Base-by-base conservation (phyloP, 2,888 invertebrate genomes). In the Ophion slaviceki region DNA sequence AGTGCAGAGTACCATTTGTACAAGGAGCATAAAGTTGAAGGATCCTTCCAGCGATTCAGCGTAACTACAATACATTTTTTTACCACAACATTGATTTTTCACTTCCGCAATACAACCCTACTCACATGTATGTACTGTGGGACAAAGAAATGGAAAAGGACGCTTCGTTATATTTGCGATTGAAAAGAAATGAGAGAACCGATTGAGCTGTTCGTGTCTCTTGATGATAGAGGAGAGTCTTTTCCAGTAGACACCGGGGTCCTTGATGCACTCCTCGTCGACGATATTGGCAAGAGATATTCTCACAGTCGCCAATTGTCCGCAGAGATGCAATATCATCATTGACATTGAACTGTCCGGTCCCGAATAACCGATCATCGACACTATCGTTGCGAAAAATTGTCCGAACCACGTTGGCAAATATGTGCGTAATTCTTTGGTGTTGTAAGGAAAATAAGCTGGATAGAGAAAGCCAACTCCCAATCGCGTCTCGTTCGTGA, bases 261-360 rank as follows among this genome's bases (percentile, higher is more conserved):
- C 67, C 28, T 67, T 72, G 40, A 84, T 57, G 47, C 70, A 83
- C 36, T 78, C 66, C 40, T 80, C 77, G 62, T 78, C 84, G 45
- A 82, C 86, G 45, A 87, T 59, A 75, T 84, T 86, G 1, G 62
- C 66, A 24, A 87, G 62, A 17, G 74, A 67, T 36, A 84, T 75
- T 67, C 79, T 82, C 36, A 84, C 66, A 1, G 82, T 80, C 7
- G 84, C 81, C 7, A 92, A 66, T 78, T 92, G 92, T 5, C 90
- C 90, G 61, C 92, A 92, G 6, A 91, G 68, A 74, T 92, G 92
- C 40, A 91, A 67, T 1, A 91, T 87, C 14, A 92, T 78, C 14
- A 91, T 87, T 1, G 88, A 87, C 4, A 92, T 78, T 17, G 90
- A 89, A 2, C 89, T 86, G 57, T 92, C 92, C 11, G 89, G 87